A percentile compares a stretch with the other conserved stretches of the same genome.
Conservation (phyloP, 2,113 vertebrate genomes). For the Argyrosomus japonicus region DNA sequence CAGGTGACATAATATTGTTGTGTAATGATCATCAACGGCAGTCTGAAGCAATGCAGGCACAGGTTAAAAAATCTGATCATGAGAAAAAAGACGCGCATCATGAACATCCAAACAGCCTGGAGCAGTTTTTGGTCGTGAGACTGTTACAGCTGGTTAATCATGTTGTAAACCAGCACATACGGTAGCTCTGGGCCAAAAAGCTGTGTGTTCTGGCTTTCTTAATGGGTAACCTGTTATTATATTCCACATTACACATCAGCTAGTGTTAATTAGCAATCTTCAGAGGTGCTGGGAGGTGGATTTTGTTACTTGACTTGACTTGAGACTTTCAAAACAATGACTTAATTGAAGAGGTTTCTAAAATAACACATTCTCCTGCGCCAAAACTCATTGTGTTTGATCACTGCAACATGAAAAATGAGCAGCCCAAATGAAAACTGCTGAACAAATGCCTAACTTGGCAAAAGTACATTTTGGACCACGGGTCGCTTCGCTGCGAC, state of each 20-base stretch:
- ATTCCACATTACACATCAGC: neutral
- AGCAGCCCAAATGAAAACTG: slow-evolving; percentile 9
- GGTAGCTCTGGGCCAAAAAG: neutral
- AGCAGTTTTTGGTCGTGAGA: neutral
- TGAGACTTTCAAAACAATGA: neutral
- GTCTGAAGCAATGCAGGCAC: neutral
- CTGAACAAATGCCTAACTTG: slow-evolving; percentile 6
- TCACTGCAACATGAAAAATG: neutral
- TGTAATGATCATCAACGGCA: slow-evolving; percentile 16
- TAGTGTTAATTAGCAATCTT: neutral
- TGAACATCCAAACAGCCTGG: neutral
- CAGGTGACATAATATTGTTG: slow-evolving; percentile 47
- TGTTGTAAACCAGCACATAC: neutral
- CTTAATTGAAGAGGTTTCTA: neutral
- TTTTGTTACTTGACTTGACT: neutral
- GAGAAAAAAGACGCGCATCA: neutral
- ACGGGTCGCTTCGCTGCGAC: neutral
- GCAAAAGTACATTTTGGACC: neutral
- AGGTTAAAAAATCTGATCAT: neutral
- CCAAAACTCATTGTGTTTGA: neutral
- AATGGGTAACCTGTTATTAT: neutral
- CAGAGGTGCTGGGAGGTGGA: neutral
- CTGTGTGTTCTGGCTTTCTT: neutral
- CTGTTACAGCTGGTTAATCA: neutral
- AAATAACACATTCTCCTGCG: neutral